Evolutionary conservation across 1,140 invertebrate genomes (phyloP), one percentile per base, ranked within the genome.

Genomic region (Nasonia vitripennis): DNA sequence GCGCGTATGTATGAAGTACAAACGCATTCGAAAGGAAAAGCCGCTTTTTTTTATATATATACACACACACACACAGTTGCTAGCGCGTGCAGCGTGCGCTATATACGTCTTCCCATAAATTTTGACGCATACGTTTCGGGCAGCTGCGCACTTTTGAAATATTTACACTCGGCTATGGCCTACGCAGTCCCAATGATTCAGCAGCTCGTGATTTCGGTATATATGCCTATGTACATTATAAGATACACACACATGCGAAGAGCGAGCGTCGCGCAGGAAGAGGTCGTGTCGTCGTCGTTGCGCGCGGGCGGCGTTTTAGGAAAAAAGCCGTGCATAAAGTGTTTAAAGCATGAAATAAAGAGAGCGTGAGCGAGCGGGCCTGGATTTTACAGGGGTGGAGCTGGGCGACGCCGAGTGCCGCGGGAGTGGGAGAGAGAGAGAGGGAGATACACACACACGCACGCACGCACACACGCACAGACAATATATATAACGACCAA

Each of bases 261-360:
- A 37, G 41, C 41, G 41, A 45, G 41, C 37, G 17, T 3, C 27
- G 27, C 27, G 27, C 27, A 62, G 55, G 55, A 62, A 62, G 17
- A 62, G 55, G 55, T 62, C n/a, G 55, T 62, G 55, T 62, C 10
- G 11, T 12, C 55, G 55, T 62, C 17, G 34, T 37, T 37, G 34
- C 34, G 55, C 20, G 55, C 55, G 55, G 20, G 55, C 55, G 55
- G 55, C 55, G 55, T 62, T 62, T 62, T n/a, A n/a, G 55, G 55
- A 62, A 62, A 62, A 62, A 62, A 62, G 55, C 55, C 55, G 27
- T 37, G 31, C 78, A 79, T 20, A 41, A 75, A 85, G 75, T 87
- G 62, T 73, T 86, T 84, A 73, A 89, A 87, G 84, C 87, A 87
- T 87, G 87, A 88, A 89, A 89, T 87, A 87, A 87, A 87, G 87